Evolutionary conservation across 2,888 invertebrate genomes (phyloP), one percentile per base, ranked within the genome.

Genomic region (Tinea semifulvella): DNA sequence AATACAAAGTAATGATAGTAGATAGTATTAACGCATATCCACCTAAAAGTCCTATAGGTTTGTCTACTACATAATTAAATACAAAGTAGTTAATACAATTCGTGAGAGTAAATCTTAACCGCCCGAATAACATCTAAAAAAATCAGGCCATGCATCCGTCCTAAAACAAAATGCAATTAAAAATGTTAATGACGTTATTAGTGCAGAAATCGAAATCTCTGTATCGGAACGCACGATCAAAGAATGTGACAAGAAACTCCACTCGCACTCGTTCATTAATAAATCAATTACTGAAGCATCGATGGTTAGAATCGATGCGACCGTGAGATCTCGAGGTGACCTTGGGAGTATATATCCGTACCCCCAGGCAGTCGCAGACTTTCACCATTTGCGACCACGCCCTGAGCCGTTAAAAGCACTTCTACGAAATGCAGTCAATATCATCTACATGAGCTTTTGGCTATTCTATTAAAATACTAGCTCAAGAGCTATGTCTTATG

Each of bases 381-480:
- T 68, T 68, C 68, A 65, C 67, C 61, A 43, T 26, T 46, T 50
- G 47, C 53, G 53, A 31, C 31, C 31, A 50, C 53, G 53, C 50
- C 48, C 48, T 48, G 22, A 10, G 18, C 10, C 38, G 18, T 17
- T 16, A 16, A 38, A 38, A 38, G 17, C 18, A 38, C 38, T 38
- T 18, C 38, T 17, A 17, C 18, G 38, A 38, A 38, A 18, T 31
- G 31, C 31, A 31, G 11, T 31, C 31, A 13, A 31, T 31, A 13
- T n/a, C 13, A 31, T 31, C n/a, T n/a, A n/a, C n/a, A n/a, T n/a
- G n/a, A n/a, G n/a, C n/a, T n/a, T n/a, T n/a, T n/a, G n/a, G n/a
- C n/a, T n/a, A n/a, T n/a, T n/a, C n/a, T n/a, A n/a, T n/a, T n/a
- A n/a, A n/a, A n/a, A n/a, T n/a, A n/a, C n/a, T n/a, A n/a, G n/a